Percentiles rank a stretch among this genome's conserved stretches.
Evolutionary conservation across 2,113 vertebrate genomes (phyloP).

Genomic region (Anhinga anhinga): DNA sequence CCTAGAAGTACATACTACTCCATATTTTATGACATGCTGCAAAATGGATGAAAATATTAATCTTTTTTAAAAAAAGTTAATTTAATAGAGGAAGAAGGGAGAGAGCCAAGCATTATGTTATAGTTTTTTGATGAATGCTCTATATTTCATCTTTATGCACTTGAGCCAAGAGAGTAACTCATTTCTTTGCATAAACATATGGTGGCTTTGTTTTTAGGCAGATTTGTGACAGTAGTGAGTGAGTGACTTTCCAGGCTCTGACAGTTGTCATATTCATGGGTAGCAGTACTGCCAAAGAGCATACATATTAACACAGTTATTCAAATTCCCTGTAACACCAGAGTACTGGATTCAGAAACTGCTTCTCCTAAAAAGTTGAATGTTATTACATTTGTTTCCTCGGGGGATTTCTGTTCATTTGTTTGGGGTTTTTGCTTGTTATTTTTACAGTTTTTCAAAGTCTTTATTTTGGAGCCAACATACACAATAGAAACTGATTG

Average conservation of each 20-base stretch:
- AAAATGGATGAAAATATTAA: conserved; percentile 51
- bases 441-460: background rate
- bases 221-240: conserved; percentile 22
- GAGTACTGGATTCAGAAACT: background rate
- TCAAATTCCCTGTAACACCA: background rate
- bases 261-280: conserved; percentile 34
- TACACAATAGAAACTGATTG: background rate
- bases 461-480: background rate
- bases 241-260: conserved; percentile 44
- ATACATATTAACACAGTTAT: background rate
- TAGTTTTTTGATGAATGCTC: conserved; percentile 3
- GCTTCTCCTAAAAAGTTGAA: background rate
- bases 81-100: conserved; percentile 29
- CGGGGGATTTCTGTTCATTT: rapidly evolving
- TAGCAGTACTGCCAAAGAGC: background rate
- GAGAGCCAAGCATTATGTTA: background rate
- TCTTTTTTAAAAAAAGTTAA: background rate
- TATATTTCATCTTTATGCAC: conserved; percentile 34
- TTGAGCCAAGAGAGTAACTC: conserved; percentile 35
- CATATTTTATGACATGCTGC: background rate
- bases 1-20: background rate
- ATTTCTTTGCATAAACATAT: conserved; percentile 39
- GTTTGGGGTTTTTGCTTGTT: background rate
- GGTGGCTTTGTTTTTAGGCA: conserved; percentile 40
- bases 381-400: background rate